These are phyloP conservation scores for Trachymyrmex septentrionalis DNA, from an alignment of 1,140 invertebrate species.

Conservation along the genomic window DNA sequence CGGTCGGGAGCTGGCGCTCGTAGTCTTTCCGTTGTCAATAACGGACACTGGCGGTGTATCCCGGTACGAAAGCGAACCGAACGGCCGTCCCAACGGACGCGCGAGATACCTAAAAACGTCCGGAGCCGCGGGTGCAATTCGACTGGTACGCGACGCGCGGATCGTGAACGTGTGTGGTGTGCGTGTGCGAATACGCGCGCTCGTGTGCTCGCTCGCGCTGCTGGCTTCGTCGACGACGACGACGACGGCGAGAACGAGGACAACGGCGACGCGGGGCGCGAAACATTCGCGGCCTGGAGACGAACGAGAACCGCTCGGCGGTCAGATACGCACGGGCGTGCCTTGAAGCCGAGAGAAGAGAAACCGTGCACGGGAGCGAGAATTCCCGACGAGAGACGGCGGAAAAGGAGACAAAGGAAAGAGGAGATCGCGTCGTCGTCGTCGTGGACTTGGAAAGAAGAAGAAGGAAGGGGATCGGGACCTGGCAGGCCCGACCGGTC, in stretches of 20 bases:
- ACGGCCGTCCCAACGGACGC: constrained; percentile 65
- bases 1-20: constrained; percentile 78
- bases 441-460: neutral
- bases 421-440: neutral
- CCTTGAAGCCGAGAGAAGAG: constrained; percentile 19
- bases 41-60: constrained; percentile 80
- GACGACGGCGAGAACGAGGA: constrained; percentile 23
- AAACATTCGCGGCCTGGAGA: neutral
- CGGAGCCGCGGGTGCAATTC: constrained; percentile 70
- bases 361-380: neutral
- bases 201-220: constrained; percentile 20
- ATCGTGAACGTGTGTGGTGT: neutral
- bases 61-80: constrained; percentile 76
- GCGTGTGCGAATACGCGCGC: neutral
- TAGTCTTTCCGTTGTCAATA: constrained; percentile 82
- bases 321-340: constrained; percentile 28
- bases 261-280: neutral
- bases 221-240: constrained; percentile 39
- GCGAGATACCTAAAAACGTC: constrained; percentile 68
- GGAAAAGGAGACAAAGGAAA: neutral
- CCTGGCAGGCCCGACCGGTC: constrained; percentile 15
- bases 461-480: neutral
- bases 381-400: neutral
- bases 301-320: neutral
- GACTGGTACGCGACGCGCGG: constrained; percentile 23